Base-by-base conservation (phyloP, 2,113 vertebrate species). In the Pomatorhinus ruficollis region DNA sequence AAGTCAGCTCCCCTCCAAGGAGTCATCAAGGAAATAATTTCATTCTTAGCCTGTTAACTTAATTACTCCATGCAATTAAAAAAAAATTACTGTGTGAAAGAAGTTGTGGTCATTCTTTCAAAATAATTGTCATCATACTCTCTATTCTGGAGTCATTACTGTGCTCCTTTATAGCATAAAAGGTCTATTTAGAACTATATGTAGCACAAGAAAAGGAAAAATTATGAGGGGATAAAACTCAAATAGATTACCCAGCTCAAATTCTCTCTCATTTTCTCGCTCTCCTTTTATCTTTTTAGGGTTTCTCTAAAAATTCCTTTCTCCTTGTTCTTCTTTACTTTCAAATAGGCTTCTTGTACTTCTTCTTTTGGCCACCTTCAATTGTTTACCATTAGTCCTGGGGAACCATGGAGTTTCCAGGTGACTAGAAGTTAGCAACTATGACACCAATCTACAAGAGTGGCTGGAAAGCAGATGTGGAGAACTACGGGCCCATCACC, bases 161-260 rank as follows among this genome's bases (percentile, higher is more conserved):
- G 7, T 10, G 60, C 47, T 72, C 49, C 31, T 45, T 66, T 37
- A 45, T 16, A 39, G 8, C 27, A 44, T 63, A 57, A 75, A 89
- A 66, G 0, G 2, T 59, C 20, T 87, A 28, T 71, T 89, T 39
- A 57, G 27, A 66, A 27, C 52, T 52, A 42, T 10, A 16, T 52
- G 19, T n/a, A 35, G 20, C 40, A 82, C 52, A 57, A 83, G 15
- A 77, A 89, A 61, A 79, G 5, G 14, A 61, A 65, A 27, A 2
- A 54, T 10, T 57, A 20, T 33, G 28, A 75, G 12, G 7, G 6
- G 11, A 2, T 9, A 68, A 60, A 74, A 15, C 0, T 1, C 6
- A n/a, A 86, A 59, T 30, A 49, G 2, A n/a, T 63, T 28, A 72
- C 33, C 44, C 12, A 54, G 3, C 13, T 63, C 12, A 42, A 21